Evolutionary conservation across 2,888 invertebrate genomes (phyloP), one percentile per base, ranked within the genome.

Genomic region (Creontiades dilutus): DNA sequence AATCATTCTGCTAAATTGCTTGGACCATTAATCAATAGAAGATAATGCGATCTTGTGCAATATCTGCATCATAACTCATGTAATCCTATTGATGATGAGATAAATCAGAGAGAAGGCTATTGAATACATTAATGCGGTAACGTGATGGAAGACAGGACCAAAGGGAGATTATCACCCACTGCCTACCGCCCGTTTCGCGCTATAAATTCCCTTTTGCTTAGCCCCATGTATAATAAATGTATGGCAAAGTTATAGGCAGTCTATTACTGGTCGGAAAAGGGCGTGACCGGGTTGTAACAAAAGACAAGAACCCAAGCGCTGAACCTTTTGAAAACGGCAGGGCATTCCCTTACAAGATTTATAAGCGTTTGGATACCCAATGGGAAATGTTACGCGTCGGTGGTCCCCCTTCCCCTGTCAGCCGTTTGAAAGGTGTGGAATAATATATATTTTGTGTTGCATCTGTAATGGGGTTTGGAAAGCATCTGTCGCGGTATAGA

Each of bases 311-410:
- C 85, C 85, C 61, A 37, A 85, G 23, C 85, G 88, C 80, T 78
- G 52, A 78, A 28, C 88, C 88, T 88, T 88, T 88, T 88, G 52
- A 88, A 88, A 88, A 88, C 86, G 88, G 86, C 28, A 88, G 68
- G 55, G 78, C 88, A 78, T 37, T 27, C 88, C 78, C 88, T 68
- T 89, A 68, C 82, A 84, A 89, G 89, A 89, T 89, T 89, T 89
- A 89, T 89, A 61, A 75, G 84, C 68, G 82, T 84, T 89, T 55
- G 78, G 80, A 48, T 47, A 75, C 46, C 80, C 84, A 89, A 82
- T 84, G 89, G 89, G 84, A 89, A 68, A 89, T 89, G 89, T 89
- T 89, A 89, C 89, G 89, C 89, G 82, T 84, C 84, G 89, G 89
- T 89, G 82, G 89, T 84, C 82, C 61, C 68, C 68, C 82, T 47